Conservation (phyloP, 2,888 invertebrate species). For the Melanostoma scalare region DNA sequence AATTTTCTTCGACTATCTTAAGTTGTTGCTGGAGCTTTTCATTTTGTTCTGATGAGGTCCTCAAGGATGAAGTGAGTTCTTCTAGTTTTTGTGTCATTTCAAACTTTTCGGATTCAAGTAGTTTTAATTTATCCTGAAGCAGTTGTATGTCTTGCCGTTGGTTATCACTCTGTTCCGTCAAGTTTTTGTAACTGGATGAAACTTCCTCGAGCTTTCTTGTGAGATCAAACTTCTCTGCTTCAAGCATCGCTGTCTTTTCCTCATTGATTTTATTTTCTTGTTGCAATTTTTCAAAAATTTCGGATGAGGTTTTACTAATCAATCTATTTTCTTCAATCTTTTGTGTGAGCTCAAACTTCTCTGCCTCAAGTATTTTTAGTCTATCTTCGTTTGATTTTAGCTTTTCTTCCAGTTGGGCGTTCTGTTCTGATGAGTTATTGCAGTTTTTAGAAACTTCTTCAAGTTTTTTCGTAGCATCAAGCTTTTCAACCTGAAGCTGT, state of each 20-base stretch:
- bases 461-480: not conserved
- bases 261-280: slow-evolving; percentile 80
- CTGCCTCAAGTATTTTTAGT: slow-evolving; percentile 82
- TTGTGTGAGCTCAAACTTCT: slow-evolving; percentile 82
- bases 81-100: slow-evolving; percentile 76
- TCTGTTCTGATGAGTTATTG: slow-evolving; percentile 84
- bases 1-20: slow-evolving; percentile 12
- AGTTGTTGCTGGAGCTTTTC: slow-evolving; percentile 38
- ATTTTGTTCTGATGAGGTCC: slow-evolving; percentile 73
- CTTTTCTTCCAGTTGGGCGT: slow-evolving; percentile 85
- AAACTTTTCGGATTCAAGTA: slow-evolving; percentile 27
- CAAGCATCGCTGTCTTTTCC: slow-evolving; percentile 79
- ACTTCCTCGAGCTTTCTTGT: slow-evolving; percentile 83
- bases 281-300: slow-evolving; percentile 71
- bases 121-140: slow-evolving; percentile 82
- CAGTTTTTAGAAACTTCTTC: slow-evolving; percentile 80
- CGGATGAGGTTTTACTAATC: slow-evolving; percentile 75
- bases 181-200: slow-evolving; percentile 77
- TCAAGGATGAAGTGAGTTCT: slow-evolving; percentile 69
- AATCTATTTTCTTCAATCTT: slow-evolving; percentile 83
- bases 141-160: slow-evolving; percentile 85
- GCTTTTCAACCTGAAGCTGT: slow-evolving; percentile 79
- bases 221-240: slow-evolving; percentile 80
- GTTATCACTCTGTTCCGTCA: slow-evolving; percentile 78
- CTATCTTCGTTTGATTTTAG: slow-evolving; percentile 85